Conservation (phyloP, 2,113 vertebrate species). For the Dasyurus viverrinus region DNA sequence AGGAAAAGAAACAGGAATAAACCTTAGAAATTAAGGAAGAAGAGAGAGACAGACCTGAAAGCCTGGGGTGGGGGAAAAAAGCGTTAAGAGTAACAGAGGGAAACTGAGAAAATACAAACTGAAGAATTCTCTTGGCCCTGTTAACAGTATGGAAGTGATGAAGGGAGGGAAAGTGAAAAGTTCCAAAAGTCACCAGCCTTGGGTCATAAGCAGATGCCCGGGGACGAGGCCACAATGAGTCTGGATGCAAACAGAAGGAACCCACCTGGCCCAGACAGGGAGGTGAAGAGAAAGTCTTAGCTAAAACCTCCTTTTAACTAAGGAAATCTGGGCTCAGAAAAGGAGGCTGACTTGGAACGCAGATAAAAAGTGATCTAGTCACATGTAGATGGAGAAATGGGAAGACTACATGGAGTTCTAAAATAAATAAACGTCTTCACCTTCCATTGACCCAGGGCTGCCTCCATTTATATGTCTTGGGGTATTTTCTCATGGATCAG, state of each 20-base stretch:
- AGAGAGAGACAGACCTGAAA: background rate
- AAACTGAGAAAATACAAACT: background rate
- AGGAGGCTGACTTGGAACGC: background rate
- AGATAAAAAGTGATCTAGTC: background rate
- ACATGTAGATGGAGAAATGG: slow-evolving; percentile 12
- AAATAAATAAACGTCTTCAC: slow-evolving; percentile 10
- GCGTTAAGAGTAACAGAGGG: background rate
- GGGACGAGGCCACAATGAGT: background rate
- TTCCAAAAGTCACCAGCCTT: background rate
- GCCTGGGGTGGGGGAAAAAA: background rate
- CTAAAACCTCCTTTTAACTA: background rate
- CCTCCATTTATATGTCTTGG: background rate
- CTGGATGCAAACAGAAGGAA: slow-evolving; percentile 23
- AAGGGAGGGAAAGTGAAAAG: background rate
- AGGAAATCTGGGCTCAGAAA: background rate
- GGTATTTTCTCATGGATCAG: background rate
- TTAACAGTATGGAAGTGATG: background rate
- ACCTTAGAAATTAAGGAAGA: background rate
- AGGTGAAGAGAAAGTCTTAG: background rate
- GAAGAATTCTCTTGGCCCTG: background rate
- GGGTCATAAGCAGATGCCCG: background rate
- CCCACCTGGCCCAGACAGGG: background rate
- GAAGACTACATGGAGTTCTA: slow-evolving; percentile 25
- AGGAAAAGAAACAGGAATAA: background rate
- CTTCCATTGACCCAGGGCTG: background rate